Percentiles rank a stretch among this genome's conserved stretches.
phyloP scores from a whole-genome alignment of 64 coral and sea anemone genomes.

The Acropora tenuis region DNA sequence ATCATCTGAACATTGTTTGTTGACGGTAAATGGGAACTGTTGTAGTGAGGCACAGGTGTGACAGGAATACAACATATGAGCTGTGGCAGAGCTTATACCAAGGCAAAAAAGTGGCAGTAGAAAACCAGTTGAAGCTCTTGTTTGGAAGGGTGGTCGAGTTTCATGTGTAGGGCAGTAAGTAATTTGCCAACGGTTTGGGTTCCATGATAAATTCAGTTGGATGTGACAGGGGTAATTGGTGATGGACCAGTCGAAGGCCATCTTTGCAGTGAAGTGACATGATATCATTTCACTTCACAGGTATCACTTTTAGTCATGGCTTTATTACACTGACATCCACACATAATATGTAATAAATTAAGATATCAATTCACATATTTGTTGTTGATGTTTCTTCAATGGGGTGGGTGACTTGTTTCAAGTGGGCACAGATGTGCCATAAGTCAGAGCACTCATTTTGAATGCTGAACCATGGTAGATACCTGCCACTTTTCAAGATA shows the following conservation, averaged over 20 bases:
- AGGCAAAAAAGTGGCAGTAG: background rate
- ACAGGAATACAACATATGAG: background rate
- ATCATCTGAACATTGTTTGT: background rate
- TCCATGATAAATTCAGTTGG: background rate
- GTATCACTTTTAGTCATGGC: too few relatives aligned
- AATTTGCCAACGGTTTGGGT: background rate
- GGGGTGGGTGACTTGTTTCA: too few relatives aligned
- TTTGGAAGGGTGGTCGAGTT: background rate
- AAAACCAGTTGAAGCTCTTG: background rate
- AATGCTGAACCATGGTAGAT: too few relatives aligned
- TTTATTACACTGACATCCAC: too few relatives aligned
- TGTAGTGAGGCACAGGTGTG: conserved; percentile 9
- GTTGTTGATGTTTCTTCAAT: too few relatives aligned
- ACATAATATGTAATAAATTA: too few relatives aligned
- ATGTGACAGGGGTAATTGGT: background rate
- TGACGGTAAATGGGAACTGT: background rate
- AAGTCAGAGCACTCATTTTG: too few relatives aligned
- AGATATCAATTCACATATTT: too few relatives aligned
- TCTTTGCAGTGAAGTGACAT: too few relatives aligned
- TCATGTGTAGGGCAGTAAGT: background rate
- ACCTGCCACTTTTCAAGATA: background rate
- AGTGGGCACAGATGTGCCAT: too few relatives aligned
- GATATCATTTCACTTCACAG: too few relatives aligned
- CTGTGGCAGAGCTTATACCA: background rate
- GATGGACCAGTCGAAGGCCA: background rate